phyloP scores from a whole-genome alignment of 2,888 invertebrate species.

The Scaptomyza polygonia region DNA sequence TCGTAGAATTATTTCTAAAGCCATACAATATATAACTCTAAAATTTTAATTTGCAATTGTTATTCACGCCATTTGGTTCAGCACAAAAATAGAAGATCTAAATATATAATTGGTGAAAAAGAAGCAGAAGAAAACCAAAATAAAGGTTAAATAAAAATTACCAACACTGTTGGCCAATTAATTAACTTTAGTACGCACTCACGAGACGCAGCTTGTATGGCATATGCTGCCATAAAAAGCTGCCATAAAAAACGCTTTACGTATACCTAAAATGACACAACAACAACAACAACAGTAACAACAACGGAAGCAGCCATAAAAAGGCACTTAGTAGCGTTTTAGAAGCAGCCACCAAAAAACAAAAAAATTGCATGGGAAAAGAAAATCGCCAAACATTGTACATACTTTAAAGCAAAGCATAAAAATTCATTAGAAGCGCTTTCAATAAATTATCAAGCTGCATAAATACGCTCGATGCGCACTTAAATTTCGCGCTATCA shows the following conservation, averaged over 20 bases:
- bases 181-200: slow-evolving; percentile 68
- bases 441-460: slow-evolving; percentile 78
- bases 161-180: slow-evolving; percentile 63
- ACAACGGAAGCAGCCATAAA: slow-evolving; percentile 57
- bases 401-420: slow-evolving; percentile 51
- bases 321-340: slow-evolving; percentile 57
- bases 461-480: slow-evolving; percentile 59
- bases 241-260: slow-evolving; percentile 60
- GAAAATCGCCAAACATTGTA: too few species aligned
- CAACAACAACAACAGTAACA: too few species aligned
- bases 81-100: slow-evolving; percentile 2
- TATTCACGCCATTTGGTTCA: slow-evolving; percentile 1
- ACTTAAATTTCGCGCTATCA: slow-evolving; percentile 73
- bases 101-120: slow-evolving; percentile 10
- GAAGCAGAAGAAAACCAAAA: too few species aligned
- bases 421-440: slow-evolving; percentile 71
- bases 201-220: slow-evolving; percentile 50
- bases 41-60: neutral
- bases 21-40: neutral
- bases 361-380: too few species aligned
- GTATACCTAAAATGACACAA: slow-evolving; percentile 13
- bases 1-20: too few species aligned
- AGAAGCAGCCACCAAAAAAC: slow-evolving; percentile 40
- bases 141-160: slow-evolving; percentile 58
- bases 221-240: slow-evolving; percentile 65